Base-by-base conservation (phyloP, 2,113 vertebrate species). In the Notarius quadriscutis region DNA sequence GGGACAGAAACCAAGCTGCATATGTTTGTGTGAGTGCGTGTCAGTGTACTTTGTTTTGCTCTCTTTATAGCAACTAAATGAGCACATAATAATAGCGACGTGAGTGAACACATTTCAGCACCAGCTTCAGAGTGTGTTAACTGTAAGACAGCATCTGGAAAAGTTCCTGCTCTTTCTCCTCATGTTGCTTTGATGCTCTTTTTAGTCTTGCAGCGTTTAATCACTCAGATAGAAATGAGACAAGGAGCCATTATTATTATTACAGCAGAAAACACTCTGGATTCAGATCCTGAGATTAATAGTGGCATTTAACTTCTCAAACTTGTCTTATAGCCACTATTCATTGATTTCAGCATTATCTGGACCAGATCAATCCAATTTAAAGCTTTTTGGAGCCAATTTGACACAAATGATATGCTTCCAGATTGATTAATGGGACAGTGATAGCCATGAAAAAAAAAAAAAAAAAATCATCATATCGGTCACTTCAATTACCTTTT, bases 391-490 rank as follows among this genome's bases (percentile, higher is more conserved):
- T 90, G 88, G 91, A 88, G 85, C 88, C 86, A 91, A 90, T 93
- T 92, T 92, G 93, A 92, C 92, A 91, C 90, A 92, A 94, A 94
- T 92, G 94, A 93, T 91, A 93, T 92, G 90, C 90, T 92, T 78
- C 88, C 87, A 86, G 86, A 93, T 87, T 89, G 90, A 95, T 94
- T 93, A 92, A 94, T 93, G 91, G 90, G 91, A 92, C 93, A 93
- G 93, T 92, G 93, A 96, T 94, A 93, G 94, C 91, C 86, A 88
- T 93, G 92, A 91, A 94, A 93, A 95, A 94, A 93, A 94, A 93
- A 94, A 95, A 93, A 95, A 94, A 93, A 94, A 93, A 94, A 95
- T 94, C 91, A 95, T 93, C 93, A 93, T 91, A 94, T 93, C 91
- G 92, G 91, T 92, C 85, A 88, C 90, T 94, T 93, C 92, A 93